Percentiles rank a stretch among this genome's conserved stretches.
Conservation (phyloP, 2,888 invertebrate genomes). For the Drosophila mulleri region DNA sequence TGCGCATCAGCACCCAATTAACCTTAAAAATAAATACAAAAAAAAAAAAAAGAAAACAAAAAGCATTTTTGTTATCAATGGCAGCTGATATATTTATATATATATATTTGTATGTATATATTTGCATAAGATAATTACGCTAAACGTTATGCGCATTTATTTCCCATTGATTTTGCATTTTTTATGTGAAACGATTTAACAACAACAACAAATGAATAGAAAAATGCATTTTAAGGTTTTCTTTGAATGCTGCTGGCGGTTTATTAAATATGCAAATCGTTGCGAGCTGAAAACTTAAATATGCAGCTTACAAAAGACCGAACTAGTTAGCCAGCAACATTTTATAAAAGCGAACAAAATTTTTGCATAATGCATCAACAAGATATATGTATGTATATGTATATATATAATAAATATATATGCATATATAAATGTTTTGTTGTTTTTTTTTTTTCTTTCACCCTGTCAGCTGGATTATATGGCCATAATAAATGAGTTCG, state of each 20-base stretch:
- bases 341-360: conserved; percentile 37
- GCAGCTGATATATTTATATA: conserved; percentile 5
- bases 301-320: conserved; percentile 61
- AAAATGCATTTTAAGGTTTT: conserved; percentile 31
- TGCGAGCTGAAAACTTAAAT: conserved; percentile 62
- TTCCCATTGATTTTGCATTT: conserved; percentile 64
- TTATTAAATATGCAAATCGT: conserved; percentile 72
- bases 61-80: conserved; percentile 43
- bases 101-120: conserved; percentile 24
- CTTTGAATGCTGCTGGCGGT: conserved; percentile 21
- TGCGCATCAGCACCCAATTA: conserved; percentile 63
- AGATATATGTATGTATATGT: not conserved
- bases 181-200: conserved; percentile 43
- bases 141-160: conserved; percentile 74
- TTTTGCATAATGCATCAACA: conserved; percentile 45
- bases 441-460: conserved; percentile 22
- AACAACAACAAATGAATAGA: not conserved
- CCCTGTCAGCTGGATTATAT: conserved; percentile 35
- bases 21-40: conserved; percentile 60
- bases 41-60: conserved; percentile 16
- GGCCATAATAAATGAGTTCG: conserved; percentile 61
- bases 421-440: not conserved
- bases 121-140: conserved; percentile 67
- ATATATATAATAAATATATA: not conserved
- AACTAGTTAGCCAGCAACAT: conserved; percentile 52